Percentiles rank a stretch among this genome's conserved stretches.
phyloP scores from a whole-genome alignment of 2,888 invertebrate species.

The Axea sp. region DNA sequence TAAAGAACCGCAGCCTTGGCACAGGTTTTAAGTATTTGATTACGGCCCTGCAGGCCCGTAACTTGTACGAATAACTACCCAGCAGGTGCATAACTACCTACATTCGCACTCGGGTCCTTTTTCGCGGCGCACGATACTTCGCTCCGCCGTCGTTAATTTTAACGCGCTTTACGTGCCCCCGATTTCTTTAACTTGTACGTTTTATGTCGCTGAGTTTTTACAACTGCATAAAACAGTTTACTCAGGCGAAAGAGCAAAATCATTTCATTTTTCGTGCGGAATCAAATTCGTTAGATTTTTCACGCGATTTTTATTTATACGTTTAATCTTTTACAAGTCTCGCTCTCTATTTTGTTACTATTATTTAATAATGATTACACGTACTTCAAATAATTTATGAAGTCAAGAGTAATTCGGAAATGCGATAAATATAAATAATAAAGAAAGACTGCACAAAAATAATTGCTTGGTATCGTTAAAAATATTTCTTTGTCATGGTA shows the following conservation, averaged over 20 bases:
- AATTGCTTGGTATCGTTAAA: too few species aligned
- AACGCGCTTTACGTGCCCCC: constrained; percentile 76
- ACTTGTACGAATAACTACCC: constrained; percentile 70
- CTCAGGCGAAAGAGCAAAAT: not conserved
- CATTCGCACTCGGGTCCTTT: constrained; percentile 66
- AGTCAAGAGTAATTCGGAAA: too few species aligned
- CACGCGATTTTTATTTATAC: not conserved
- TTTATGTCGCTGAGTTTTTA: constrained; percentile 63
- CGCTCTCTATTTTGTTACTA: not conserved
- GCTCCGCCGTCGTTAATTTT: constrained; percentile 79
- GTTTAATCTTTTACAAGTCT: too few species aligned
- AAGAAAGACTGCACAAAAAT: too few species aligned
- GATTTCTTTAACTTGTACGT: constrained; percentile 74
- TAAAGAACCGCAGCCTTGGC: constrained; percentile 63
- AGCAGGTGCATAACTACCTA: constrained; percentile 65
- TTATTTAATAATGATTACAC: not conserved
- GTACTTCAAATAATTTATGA: too few species aligned
- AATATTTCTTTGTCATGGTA: too few species aligned
- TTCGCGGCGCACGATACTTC: constrained; percentile 74
- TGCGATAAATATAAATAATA: too few species aligned
- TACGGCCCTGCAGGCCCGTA: constrained; percentile 71
- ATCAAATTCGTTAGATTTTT: not conserved
- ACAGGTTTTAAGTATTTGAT: constrained; percentile 76
- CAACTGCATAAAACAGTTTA: constrained; percentile 37
- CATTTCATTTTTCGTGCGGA: constrained; percentile 5